Percentiles rank a stretch among this genome's conserved stretches.
Conservation (phyloP, 2,888 invertebrate species). For the Chelonus formosanus region DNA sequence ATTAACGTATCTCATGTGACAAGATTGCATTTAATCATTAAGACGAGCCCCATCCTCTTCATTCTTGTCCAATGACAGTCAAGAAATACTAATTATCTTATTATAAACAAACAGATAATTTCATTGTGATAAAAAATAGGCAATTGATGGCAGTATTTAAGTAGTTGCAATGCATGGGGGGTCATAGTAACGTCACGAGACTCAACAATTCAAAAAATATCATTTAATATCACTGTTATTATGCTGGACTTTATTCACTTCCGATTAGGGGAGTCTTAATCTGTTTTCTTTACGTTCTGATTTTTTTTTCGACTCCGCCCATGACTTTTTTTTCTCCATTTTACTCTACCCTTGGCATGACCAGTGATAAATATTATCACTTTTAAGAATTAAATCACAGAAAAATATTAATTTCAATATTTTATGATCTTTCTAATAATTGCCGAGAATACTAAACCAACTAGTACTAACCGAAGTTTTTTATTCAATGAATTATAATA, state of each 20-base stretch:
- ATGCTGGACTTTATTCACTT: constrained; percentile 46
- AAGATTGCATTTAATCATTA: too few relatives aligned
- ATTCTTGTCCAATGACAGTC: too few relatives aligned
- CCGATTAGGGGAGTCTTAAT: constrained; percentile 36
- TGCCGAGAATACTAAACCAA: too few relatives aligned
- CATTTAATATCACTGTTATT: constrained; percentile 21
- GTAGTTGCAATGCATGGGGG: constrained; percentile 26
- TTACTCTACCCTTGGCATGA: constrained; percentile 14
- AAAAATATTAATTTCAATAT: too few relatives aligned
- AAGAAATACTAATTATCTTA: too few relatives aligned
- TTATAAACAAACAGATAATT: too few relatives aligned
- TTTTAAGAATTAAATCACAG: not conserved
- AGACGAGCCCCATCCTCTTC: too few relatives aligned
- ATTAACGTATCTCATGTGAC: too few relatives aligned
- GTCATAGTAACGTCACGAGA: constrained; percentile 9
- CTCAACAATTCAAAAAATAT: constrained; percentile 18
- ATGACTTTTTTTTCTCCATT: not conserved
- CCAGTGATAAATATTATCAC: constrained; percentile 4
- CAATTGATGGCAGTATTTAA: constrained; percentile 35
- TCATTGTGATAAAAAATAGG: constrained; percentile 31
- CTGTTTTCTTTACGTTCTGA: constrained; percentile 16
- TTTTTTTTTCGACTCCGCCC: constrained; percentile 25
- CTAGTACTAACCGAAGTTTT: too few relatives aligned
- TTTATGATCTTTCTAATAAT: too few relatives aligned
- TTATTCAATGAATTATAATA: too few relatives aligned